phyloP scores from a whole-genome alignment of 53 echinoderm and acorn worm species.

The Glandiceps talaboti region DNA sequence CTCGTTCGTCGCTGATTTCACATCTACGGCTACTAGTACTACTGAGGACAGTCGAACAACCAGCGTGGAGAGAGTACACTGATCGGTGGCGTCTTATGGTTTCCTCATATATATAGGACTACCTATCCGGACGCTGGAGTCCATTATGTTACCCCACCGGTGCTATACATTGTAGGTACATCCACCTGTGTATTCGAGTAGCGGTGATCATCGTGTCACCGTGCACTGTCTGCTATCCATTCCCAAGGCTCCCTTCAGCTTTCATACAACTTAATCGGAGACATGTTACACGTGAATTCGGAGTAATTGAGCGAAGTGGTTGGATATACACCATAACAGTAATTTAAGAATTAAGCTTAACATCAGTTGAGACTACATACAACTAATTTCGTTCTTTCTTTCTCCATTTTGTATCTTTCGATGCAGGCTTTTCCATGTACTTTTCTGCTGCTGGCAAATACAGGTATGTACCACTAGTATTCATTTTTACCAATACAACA shows the following conservation, averaged over 20 bases:
- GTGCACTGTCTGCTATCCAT: not conserved
- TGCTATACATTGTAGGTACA: not conserved
- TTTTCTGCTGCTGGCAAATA: conserved; percentile 62
- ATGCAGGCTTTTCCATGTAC: conserved; percentile 64
- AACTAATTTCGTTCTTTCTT: no score
- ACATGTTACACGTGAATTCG: not conserved
- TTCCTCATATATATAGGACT: not conserved
- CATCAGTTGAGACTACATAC: no score
- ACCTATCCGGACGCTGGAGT: not conserved
- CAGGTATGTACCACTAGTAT: conserved; percentile 35
- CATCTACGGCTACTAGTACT: not conserved
- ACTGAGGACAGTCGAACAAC: not conserved
- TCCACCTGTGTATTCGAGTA: not conserved
- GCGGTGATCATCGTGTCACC: not conserved
- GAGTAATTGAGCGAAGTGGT: no score
- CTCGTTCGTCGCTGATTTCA: not conserved
- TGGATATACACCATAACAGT: no score
- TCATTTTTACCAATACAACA: not conserved
- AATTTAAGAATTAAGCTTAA: no score
- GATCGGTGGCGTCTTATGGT: not conserved
- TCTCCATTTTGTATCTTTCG: no score
- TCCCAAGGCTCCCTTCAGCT: not conserved
- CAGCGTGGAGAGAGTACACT: not conserved
- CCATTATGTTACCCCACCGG: not conserved
- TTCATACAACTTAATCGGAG: not conserved